Evolutionary conservation across 2,797 vertebrate genomes (phyloP), one percentile per base, ranked within the genome.

Genomic region (Percopsis omiscomaycus): DNA sequence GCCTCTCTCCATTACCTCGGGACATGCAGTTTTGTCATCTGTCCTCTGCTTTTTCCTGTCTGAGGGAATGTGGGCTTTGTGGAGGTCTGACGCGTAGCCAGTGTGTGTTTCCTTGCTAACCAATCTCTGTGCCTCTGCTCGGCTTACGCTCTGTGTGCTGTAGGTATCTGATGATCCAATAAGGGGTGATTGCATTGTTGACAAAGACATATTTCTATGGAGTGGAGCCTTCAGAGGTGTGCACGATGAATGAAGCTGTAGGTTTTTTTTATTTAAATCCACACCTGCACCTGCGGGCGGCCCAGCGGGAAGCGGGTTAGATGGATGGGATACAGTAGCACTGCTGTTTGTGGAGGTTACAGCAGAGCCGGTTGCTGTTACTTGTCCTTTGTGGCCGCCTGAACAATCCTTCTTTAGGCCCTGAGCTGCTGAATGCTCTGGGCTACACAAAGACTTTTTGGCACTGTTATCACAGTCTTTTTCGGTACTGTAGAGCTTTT

Each of bases 21-120:
- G 44, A 8, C 44, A 71, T 49, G 64, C 51, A 0, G 66, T 55
- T 74, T 82, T 84, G 14, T 82, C 80, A 22, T 93, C 92, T 0
- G 95, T 95, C 82, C 91, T 94, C 55, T 91, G 89, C 73, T 95
- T 97, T 83, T 98, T 98, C 74, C 94, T 94, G 69, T 96, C 93
- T 0, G 94, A 95, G 37, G 94, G 94, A 67, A 94, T 75, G 27
- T 84, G 79, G 47, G 86, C 79, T 55, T 53, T 64, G 37, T 59
- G 74, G 13, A 79, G 65, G 62, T 73, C 55, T 0, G 64, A 71
- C 30, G 72, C 69, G 64, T 56, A 77, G 44, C 71, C 63, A 13
- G 47, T 60, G 3, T 58, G 72, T 48, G 78, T 65, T 45, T 74
- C 53, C 0, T 3, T 55, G 13, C 60, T 72, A 48, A 44, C 37